Evolutionary conservation across 2,113 vertebrate genomes (phyloP), one percentile per base, ranked within the genome.

Genomic region (Chiloscyllium plagiosum): DNA sequence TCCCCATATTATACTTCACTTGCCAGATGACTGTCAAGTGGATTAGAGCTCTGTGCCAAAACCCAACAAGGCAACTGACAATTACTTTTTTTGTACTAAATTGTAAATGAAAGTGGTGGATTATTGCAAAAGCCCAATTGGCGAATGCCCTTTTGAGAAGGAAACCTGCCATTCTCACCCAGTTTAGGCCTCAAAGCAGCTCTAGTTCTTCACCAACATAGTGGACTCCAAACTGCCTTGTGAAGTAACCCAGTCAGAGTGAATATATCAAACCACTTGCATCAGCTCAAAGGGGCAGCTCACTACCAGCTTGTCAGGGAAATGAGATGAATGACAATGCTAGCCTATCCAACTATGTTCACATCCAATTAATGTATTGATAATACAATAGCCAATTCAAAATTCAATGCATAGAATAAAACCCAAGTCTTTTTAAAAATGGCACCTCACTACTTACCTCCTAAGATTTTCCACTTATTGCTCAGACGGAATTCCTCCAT

Each of bases 391-490:
- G 56, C 33, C n/a, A 37, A 37, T 37, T 20, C 42, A 69, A 42
- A 47, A 90, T 90, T 42, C 26, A 94, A 83, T 24, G 33, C 37
- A 69, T 12, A 52, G 69, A n/a, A 56, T 95, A 33, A 93, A 66
- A 66, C 37, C 6, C 15, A 19, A 66, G 66, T 83, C 15, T 20
- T 93, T 66, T 66, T 37, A 17, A 92, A 65, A 92, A 92, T 29
- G 2, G n/a, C 17, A 29, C 33, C 10, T 92, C 37, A 72, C 3
- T 4, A 47, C 97, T 98, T 97, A 99, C 99, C 98, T 98, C 98
- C 98, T 42, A 99, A 42, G 33, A 98, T 97, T 95, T 98, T 99
- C 99, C 99, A 99, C 65, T 99, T 99, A 29, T 98, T 97, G 96
- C 98, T 98, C 0, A 97, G 98, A 50, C 98, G 98, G 96, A 99